phyloP scores from a whole-genome alignment of 2,113 vertebrate genomes.

The Chionodraco myersi region DNA sequence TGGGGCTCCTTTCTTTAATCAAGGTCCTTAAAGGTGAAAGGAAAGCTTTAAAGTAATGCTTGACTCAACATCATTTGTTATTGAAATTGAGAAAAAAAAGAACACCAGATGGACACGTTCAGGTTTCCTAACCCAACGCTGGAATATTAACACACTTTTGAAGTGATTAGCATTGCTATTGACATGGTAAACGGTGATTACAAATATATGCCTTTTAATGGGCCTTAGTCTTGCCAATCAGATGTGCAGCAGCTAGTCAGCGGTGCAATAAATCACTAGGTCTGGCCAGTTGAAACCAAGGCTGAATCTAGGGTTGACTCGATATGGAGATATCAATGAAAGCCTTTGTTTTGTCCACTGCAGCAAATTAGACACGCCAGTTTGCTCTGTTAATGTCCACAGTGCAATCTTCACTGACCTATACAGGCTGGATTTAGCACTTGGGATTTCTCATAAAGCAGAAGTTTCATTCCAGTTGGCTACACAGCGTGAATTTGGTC shows the following conservation, averaged over 20 bases:
- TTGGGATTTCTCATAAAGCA: conserved; percentile 70
- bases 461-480: conserved; percentile 69
- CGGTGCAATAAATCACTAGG: conserved; percentile 75
- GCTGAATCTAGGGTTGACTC: conserved; percentile 60
- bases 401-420: conserved; percentile 70
- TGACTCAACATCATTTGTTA: conserved; percentile 43
- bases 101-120: not conserved
- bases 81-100: conserved; percentile 29
- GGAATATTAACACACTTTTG: conserved; percentile 37
- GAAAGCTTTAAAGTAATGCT: conserved; percentile 43
- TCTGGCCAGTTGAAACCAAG: conserved; percentile 65
- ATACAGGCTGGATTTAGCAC: conserved; percentile 62
- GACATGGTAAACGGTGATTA: conserved; percentile 70
- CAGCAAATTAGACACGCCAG: conserved; percentile 77
- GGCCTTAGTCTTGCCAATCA: conserved; percentile 66
- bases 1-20: conserved; percentile 52
- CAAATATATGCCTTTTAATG: conserved; percentile 70
- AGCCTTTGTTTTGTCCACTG: conserved; percentile 76
- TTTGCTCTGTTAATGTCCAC: conserved; percentile 72
- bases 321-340: conserved; percentile 78
- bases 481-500: conserved; percentile 56
- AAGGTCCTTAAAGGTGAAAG: conserved; percentile 71
- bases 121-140: conserved; percentile 4
- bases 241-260: conserved; percentile 62
- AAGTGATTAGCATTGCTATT: conserved; percentile 66